phyloP scores from a whole-genome alignment of 2,113 vertebrate genomes.

The Cairina moschata region DNA sequence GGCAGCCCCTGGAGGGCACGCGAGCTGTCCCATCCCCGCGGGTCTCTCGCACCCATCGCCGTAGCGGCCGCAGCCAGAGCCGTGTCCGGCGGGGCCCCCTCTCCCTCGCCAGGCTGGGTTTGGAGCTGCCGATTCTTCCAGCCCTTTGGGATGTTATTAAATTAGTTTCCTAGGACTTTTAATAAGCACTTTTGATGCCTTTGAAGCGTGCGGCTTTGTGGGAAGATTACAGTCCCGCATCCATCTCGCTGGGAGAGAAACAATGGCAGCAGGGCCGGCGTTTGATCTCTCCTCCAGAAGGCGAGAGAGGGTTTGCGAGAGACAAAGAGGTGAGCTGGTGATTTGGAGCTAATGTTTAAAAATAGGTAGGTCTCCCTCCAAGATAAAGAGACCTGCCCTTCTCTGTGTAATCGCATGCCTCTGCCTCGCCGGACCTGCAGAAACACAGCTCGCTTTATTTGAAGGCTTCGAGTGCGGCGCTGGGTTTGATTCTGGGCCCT shows the following conservation, averaged over 20 bases:
- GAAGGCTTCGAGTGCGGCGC: conserved; percentile 68
- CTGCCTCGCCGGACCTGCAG: conserved; percentile 57
- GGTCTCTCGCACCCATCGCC: not conserved
- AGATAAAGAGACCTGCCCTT: conserved; percentile 74
- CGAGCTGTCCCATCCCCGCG: accelerated
- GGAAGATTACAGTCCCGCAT: conserved; percentile 73
- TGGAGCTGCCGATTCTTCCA: conserved; percentile 61
- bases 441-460: conserved; percentile 70
- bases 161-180: conserved; percentile 76
- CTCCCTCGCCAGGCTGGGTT: conserved; percentile 21
- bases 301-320: conserved; percentile 53
- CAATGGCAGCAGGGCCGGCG: conserved; percentile 55
- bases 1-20: not conserved
- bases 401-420: conserved; percentile 64
- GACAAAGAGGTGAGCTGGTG: conserved; percentile 66
- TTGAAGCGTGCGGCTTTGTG: conserved; percentile 73
- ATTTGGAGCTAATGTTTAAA: conserved; percentile 71
- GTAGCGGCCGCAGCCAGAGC: not conserved
- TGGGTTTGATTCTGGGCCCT: conserved; percentile 69
- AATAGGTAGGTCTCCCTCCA: conserved; percentile 79
- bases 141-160: conserved; percentile 72
- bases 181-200: conserved; percentile 77
- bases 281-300: conserved; percentile 76
- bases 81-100: not conserved
- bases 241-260: conserved; percentile 77